Evolutionary conservation across 1,140 invertebrate genomes (phyloP).

Genomic region (Nymphalis io): DNA sequence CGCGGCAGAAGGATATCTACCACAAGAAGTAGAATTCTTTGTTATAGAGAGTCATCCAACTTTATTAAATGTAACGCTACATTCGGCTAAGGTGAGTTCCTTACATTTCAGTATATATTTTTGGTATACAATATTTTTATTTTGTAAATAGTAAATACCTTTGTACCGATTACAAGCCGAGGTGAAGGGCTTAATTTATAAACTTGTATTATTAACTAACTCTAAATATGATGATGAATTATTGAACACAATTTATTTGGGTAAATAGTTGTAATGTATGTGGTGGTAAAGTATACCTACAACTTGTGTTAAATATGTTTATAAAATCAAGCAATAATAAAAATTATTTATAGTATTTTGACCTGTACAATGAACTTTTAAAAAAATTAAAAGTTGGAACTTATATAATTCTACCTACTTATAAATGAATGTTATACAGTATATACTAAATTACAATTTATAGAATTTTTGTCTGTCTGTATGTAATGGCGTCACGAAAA

Average conservation of each 20-base stretch:
- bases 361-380: not conserved
- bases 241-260: too few relatives aligned
- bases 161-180: not conserved
- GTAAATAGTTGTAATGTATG: too few relatives aligned
- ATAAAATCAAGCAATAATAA: too few relatives aligned
- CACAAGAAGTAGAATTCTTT: conserved; percentile 91
- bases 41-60: conserved; percentile 93
- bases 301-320: too few relatives aligned
- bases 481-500: conserved; percentile 46
- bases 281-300: too few relatives aligned
- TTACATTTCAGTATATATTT: conserved; percentile 35
- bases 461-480: conserved; percentile 42
- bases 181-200: conserved; percentile 13
- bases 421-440: too few relatives aligned
- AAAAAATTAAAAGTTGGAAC: too few relatives aligned
- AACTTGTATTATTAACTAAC: not conserved
- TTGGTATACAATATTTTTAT: conserved; percentile 29
- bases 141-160: conserved; percentile 33
- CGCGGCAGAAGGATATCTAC: conserved; percentile 90
- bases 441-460: conserved; percentile 10
- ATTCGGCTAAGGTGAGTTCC: conserved; percentile 87
- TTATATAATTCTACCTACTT: too few relatives aligned
- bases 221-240: not conserved
- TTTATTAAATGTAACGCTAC: conserved; percentile 90
- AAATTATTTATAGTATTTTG: not conserved